A percentile compares a stretch with the other conserved stretches of the same genome.
Evolutionary conservation across 2,888 invertebrate species (phyloP).

Genomic region (Thera obeliscata): DNA sequence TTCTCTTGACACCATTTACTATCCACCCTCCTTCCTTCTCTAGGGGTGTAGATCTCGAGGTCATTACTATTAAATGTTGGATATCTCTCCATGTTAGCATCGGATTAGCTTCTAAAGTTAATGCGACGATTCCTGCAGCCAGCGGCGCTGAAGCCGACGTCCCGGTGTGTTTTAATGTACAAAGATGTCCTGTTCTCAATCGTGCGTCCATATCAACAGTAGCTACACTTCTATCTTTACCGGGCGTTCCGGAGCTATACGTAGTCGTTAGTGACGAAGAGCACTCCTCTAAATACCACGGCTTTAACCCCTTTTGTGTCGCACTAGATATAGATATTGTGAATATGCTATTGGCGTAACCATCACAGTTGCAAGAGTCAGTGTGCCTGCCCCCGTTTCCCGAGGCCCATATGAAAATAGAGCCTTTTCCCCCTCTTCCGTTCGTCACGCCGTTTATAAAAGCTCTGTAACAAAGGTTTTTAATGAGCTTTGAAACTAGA

Average conservation of each 20-base stretch:
- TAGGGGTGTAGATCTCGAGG: constrained; percentile 94
- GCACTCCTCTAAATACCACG: constrained; percentile 99
- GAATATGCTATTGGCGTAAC: constrained; percentile 99
- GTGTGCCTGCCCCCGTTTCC: constrained; percentile 97
- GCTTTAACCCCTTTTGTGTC: constrained; percentile 96
- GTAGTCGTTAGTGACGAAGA: constrained; percentile 99
- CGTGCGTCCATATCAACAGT: constrained; percentile 96
- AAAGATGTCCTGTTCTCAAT: constrained; percentile 93
- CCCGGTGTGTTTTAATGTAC: constrained; percentile 95
- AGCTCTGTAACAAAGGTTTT: constrained; percentile 86
- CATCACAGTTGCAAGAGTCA: constrained; percentile 99
- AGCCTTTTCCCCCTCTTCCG: constrained; percentile 96
- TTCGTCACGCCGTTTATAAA: constrained; percentile 97
- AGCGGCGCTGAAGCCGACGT: constrained; percentile 97
- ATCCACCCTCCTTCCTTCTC: constrained; percentile 97
- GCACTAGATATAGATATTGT: constrained; percentile 99
- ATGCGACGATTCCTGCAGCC: constrained; percentile 96
- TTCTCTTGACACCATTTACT: constrained; percentile 95
- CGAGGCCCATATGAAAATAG: constrained; percentile 99
- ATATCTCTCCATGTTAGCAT: constrained; percentile 98
- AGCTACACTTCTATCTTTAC: constrained; percentile 94
- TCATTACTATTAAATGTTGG: constrained; percentile 97
- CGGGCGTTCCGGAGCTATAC: constrained; percentile 97
- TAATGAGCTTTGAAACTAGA: constrained; percentile 66
- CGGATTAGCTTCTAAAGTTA: constrained; percentile 97